These are phyloP conservation scores for Cerastoderma edule DNA, from an alignment of 2,888 invertebrate species.

Conservation along the genomic window DNA sequence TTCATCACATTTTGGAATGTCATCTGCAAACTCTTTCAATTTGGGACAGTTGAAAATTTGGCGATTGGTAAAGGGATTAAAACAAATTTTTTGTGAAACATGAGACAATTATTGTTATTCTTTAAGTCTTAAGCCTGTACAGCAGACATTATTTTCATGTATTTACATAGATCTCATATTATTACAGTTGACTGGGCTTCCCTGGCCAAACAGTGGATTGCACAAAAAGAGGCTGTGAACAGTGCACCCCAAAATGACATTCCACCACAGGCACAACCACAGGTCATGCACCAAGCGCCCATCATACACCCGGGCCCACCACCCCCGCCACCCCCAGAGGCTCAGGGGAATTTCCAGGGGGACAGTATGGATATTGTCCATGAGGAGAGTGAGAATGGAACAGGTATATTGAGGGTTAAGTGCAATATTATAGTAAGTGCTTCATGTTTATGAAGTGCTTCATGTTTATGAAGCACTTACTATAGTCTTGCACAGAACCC, in stretches of 20 bases:
- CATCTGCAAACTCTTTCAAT: too few species aligned
- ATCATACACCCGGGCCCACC: slow-evolving; percentile 56
- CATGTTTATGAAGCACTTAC: too few species aligned
- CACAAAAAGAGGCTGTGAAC: slow-evolving; percentile 74
- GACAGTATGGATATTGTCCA: slow-evolving; percentile 30
- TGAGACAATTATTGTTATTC: neutral
- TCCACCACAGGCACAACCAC: slow-evolving; percentile 21
- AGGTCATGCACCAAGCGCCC: slow-evolving; percentile 46
- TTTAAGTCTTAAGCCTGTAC: neutral
- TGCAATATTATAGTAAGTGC: too few species aligned
- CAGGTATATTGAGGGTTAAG: too few species aligned
- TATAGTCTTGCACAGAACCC: too few species aligned
- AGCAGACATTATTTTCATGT: neutral
- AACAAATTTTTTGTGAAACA: neutral
- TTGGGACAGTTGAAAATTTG: too few species aligned
- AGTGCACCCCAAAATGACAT: slow-evolving; percentile 21
- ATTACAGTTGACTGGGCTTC: slow-evolving; percentile 95
- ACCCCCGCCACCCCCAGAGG: slow-evolving; percentile 49
- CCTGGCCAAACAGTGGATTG: slow-evolving; percentile 98
- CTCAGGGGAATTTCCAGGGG: slow-evolving; percentile 24
- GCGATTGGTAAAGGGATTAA: neutral
- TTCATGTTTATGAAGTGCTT: too few species aligned
- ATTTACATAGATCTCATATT: neutral
- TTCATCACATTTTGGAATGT: too few species aligned
- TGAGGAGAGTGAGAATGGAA: slow-evolving; percentile 2